Evolutionary conservation across 2,888 invertebrate genomes (phyloP).

Genomic region (Cylloceria caligata): DNA sequence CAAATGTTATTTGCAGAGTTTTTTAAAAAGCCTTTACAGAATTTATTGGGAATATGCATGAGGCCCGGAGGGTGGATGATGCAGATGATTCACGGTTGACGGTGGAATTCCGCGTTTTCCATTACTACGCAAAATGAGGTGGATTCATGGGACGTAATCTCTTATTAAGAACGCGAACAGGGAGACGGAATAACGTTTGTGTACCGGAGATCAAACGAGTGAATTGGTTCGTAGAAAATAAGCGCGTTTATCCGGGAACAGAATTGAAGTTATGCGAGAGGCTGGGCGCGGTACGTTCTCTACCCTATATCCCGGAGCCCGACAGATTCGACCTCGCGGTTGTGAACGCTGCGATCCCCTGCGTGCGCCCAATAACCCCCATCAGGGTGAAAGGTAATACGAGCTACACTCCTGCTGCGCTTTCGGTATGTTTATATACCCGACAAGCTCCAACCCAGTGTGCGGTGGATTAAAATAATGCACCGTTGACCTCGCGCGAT

Average conservation of each 20-base stretch:
- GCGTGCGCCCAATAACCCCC: slow-evolving; percentile 53
- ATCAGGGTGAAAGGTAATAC: slow-evolving; percentile 58
- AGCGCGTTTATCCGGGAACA: slow-evolving; percentile 60
- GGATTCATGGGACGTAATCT: slow-evolving; percentile 13
- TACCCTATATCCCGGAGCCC: slow-evolving; percentile 57
- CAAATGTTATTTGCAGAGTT: no score
- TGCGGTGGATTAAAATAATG: slow-evolving; percentile 80
- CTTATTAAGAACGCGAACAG: slow-evolving; percentile 1
- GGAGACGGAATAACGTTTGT: background rate
- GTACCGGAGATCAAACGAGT: slow-evolving; percentile 56
- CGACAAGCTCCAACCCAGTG: slow-evolving; percentile 34
- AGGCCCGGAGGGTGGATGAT: background rate
- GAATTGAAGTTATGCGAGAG: slow-evolving; percentile 80
- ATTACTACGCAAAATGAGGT: slow-evolving; percentile 29
- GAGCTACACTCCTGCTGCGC: slow-evolving; percentile 40
- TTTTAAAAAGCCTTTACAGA: no score
- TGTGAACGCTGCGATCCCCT: slow-evolving; percentile 57
- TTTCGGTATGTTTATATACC: slow-evolving; percentile 57
- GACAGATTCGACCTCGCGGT: slow-evolving; percentile 54
- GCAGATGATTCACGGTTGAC: background rate
- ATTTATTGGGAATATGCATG: background rate
- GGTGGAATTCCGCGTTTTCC: slow-evolving; percentile 21
- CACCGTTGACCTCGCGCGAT: slow-evolving; percentile 73
- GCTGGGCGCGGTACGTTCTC: slow-evolving; percentile 69
- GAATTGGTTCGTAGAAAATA: slow-evolving; percentile 68